phyloP scores from a whole-genome alignment of 2,113 vertebrate genomes.

The Cacatua alba region DNA sequence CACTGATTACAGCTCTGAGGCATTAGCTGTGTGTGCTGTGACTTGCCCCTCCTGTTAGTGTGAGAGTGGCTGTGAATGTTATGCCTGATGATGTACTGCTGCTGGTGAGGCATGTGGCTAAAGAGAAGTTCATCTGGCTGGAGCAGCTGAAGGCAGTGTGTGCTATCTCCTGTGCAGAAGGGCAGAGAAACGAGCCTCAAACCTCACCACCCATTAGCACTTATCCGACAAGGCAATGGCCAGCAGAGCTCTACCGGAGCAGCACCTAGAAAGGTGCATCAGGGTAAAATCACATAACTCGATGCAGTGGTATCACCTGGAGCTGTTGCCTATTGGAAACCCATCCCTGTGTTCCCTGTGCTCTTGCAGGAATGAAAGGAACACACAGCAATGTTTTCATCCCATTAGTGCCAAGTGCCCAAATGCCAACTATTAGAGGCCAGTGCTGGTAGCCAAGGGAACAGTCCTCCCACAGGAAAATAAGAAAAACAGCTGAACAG shows the following conservation, averaged over 20 bases:
- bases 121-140: background rate
- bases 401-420: background rate
- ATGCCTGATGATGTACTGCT: background rate
- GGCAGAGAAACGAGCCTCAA: background rate
- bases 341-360: background rate
- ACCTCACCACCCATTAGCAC: background rate
- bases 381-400: background rate
- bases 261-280: background rate
- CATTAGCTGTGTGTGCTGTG: background rate
- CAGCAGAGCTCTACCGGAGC: background rate
- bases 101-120: background rate
- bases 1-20: background rate
- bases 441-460: conserved; percentile 53
- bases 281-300: background rate
- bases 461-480: conserved; percentile 19
- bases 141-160: background rate
- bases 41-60: background rate
- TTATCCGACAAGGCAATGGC: background rate
- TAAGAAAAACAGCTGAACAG: background rate
- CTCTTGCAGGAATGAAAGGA: background rate
- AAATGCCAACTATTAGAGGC: conserved; percentile 14
- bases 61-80: background rate
- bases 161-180: background rate
- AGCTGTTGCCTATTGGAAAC: background rate
- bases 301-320: background rate